Evolutionary conservation across 2,113 vertebrate genomes (phyloP).

Genomic region (Corythornis vintsioides): DNA sequence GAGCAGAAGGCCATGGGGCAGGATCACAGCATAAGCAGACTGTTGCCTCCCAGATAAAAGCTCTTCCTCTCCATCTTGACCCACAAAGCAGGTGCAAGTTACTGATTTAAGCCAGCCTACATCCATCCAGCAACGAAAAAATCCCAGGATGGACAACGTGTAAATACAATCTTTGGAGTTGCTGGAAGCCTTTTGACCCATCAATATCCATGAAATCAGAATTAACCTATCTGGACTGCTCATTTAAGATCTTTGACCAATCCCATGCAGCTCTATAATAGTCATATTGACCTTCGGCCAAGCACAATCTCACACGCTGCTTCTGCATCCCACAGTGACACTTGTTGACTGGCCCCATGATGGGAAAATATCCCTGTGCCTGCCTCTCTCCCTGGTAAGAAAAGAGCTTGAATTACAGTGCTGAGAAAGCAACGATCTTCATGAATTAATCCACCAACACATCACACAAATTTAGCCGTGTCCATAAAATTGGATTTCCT

Average conservation of each 20-base stretch:
- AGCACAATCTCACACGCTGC: not conserved
- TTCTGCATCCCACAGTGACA: not conserved
- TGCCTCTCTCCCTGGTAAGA: not conserved
- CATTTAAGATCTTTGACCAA: not conserved
- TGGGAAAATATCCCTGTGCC: constrained; percentile 29
- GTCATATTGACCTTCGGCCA: not conserved
- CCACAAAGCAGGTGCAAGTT: not conserved
- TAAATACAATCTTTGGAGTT: fast-evolving
- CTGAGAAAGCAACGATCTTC: not conserved
- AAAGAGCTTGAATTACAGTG: constrained; percentile 35
- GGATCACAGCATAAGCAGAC: fast-evolving
- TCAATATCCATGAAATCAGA: not conserved
- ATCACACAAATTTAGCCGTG: not conserved
- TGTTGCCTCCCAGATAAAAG: not conserved
- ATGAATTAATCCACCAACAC: constrained; percentile 41
- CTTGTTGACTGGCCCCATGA: constrained; percentile 20
- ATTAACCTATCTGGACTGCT: not conserved
- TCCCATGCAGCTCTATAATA: not conserved
- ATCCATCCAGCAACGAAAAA: not conserved
- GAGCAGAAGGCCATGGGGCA: not conserved
- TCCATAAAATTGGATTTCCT: constrained; percentile 62
- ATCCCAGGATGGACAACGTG: not conserved
- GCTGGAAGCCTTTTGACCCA: not conserved
- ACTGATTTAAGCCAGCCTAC: not conserved
- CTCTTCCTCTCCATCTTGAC: not conserved